Conservation (phyloP, 2,888 invertebrate genomes). For the Ectemnius cavifrons region DNA sequence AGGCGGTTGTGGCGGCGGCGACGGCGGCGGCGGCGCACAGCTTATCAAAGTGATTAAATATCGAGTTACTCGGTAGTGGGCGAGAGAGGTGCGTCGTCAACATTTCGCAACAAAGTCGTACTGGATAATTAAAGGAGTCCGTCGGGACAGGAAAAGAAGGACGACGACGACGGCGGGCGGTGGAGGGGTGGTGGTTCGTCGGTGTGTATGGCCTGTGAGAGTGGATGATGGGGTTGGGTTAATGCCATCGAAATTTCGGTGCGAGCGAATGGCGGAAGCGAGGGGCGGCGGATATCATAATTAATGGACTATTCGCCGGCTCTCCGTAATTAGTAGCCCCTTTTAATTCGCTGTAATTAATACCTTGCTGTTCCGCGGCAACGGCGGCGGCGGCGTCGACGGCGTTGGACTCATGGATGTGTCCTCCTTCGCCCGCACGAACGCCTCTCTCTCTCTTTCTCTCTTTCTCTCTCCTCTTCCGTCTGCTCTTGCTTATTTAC, state of each 20-base stretch:
- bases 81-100: neutral
- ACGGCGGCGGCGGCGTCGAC: too few relatives aligned
- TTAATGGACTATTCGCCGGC: slow-evolving; percentile 9
- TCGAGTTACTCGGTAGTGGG: too few relatives aligned
- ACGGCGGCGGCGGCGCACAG: too few relatives aligned
- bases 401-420: neutral
- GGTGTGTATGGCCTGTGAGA: too few relatives aligned
- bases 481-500: neutral
- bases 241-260: neutral
- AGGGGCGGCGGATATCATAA: slow-evolving; percentile 6
- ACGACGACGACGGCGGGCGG: neutral
- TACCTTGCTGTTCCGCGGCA: slow-evolving; percentile 43
- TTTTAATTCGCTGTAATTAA: slow-evolving; percentile 23
- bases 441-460: neutral
- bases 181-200: too few relatives aligned
- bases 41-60: too few relatives aligned
- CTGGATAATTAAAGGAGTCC: neutral
- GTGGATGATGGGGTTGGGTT: neutral
- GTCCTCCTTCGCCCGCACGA: neutral
- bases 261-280: neutral
- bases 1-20: too few relatives aligned
- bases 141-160: neutral
- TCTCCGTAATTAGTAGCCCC: slow-evolving; percentile 7
- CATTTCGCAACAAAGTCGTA: slow-evolving; percentile 1
- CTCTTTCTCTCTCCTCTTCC: neutral